A percentile compares a stretch with the other conserved stretches of the same genome.
Conservation (phyloP, 2,113 vertebrate species). For the Steatornis caripensis region DNA sequence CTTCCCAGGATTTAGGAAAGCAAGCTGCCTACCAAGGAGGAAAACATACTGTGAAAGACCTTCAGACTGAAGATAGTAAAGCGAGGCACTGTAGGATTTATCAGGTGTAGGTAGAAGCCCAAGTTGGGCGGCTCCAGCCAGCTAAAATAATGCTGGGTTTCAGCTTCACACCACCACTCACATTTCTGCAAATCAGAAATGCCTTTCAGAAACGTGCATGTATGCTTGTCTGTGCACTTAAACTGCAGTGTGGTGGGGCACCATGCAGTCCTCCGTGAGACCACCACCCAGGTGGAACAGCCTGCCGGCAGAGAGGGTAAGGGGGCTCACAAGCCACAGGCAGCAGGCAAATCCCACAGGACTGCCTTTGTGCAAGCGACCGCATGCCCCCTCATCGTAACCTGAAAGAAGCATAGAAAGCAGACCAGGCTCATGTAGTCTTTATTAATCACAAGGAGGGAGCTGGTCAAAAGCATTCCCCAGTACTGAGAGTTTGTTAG, state of each 20-base stretch:
- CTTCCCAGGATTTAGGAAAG: neutral
- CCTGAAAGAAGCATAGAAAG: neutral
- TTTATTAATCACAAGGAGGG: neutral
- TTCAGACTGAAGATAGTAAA: neutral
- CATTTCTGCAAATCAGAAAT: neutral
- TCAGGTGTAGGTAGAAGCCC: neutral
- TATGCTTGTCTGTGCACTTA: rapidly evolving
- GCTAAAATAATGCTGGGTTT: neutral
- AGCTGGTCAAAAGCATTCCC: neutral
- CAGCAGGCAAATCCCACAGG: neutral
- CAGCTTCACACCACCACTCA: neutral
- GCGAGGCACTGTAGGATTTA: neutral
- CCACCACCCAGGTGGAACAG: neutral
- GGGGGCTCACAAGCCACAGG: neutral
- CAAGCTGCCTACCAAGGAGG: neutral
- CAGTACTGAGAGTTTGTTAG: neutral
- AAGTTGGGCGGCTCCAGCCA: neutral
- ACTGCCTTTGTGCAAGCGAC: neutral
- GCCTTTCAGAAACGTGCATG: rapidly evolving
- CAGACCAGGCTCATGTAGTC: rapidly evolving
- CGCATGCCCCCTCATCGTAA: rapidly evolving
- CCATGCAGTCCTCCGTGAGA: rapidly evolving
- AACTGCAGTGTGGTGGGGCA: neutral
- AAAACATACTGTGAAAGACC: neutral
- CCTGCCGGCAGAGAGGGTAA: neutral